Base-by-base conservation (phyloP, 1,140 invertebrate species). In the Macrostomum lignano region DNA sequence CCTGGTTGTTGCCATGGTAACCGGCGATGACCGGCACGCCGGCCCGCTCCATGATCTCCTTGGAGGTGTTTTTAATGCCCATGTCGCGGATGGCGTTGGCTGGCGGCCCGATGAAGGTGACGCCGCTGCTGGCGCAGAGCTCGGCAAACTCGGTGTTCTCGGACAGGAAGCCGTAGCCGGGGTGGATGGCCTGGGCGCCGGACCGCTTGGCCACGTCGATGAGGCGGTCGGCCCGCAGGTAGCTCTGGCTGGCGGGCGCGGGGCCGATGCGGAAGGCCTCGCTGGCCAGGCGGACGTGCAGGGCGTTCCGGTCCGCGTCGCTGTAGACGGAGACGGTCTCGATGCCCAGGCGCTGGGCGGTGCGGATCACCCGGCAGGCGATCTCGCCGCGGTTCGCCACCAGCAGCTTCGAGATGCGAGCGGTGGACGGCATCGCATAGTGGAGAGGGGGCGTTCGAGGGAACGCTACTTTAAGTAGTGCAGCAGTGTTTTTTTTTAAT, bases 321-420 rank as follows among this genome's bases (percentile, higher is more conserved):
- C n/a, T n/a, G n/a, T n/a, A n/a, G n/a, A n/a, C n/a, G n/a, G n/a
- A n/a, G n/a, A n/a, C n/a, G n/a, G n/a, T n/a, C n/a, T n/a, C n/a
- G n/a, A n/a, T n/a, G n/a, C n/a, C n/a, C n/a, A n/a, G n/a, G n/a
- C n/a, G n/a, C n/a, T n/a, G n/a, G n/a, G n/a, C n/a, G n/a, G n/a
- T n/a, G n/a, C n/a, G n/a, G n/a, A 58, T 59, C 4, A 94, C 70
- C 23, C 88, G 64, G 49, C 81, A 88, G 29, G 86, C 84, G 55
- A 96, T 96, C 61, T 98, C 88, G 13, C 88, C 88, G 44, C 86
- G 62, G 56, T 96, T 96, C 10, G 86, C 82, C 42, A 96, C 81
- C 6, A 96, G 31, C 7, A 54, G 29, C n/a, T n/a, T n/a, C n/a
- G n/a, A n/a, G n/a, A n/a, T n/a, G n/a, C n/a, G n/a, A n/a, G n/a